Base-by-base conservation (phyloP, 1,140 invertebrate genomes). In the Lordiphosa collinella region DNA sequence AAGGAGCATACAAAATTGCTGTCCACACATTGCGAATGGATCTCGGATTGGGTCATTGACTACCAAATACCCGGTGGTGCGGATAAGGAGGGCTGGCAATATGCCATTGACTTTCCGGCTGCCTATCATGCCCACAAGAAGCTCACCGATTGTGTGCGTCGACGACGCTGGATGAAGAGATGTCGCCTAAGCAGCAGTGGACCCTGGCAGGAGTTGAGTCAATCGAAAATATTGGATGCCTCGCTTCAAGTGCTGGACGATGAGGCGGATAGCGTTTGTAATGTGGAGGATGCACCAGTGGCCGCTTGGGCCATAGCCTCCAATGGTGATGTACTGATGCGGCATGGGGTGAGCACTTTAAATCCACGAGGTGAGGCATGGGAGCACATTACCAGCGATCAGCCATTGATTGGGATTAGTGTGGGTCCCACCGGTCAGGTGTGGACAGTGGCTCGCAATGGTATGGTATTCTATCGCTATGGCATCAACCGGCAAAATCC, bases 51-150 rank as follows among this genome's bases (percentile, higher is more conserved):
- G 97, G 92, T 94, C 64, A 92, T 97, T 8, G 96, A 98, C 89
- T 97, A 95, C 86, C 93, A 94, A 86, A 94, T 94, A 29, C 94
- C 94, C 1, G 95, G 95, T n/a, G 96, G 96, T 1, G 95, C 95
- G 1, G 96, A 98, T 89, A 91, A 92, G 52, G 95, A 97, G 68
- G 96, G 96, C 2, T 98, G 97, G 97, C 96, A 98, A 87, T 98
- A 98, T 90, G 96, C 96, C 2, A 94, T 95, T 2, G 96, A 98
- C 89, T 98, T 97, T 89, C 95, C 96, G 4, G 92, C 94, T 0
- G 92, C 92, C 14, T 98, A 96, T 89, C 96, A 97, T 88, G 92
- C 92, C 0, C 93, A 94, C 67, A 97, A 96, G 88, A 91, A 94
- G 50, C 94, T 97, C 58, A 96, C 95, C 1, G 96, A 98, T 90